These are phyloP conservation scores for Manis crassicaudata DNA, from an alignment of 2,797 vertebrate species.

Conservation along the genomic window DNA sequence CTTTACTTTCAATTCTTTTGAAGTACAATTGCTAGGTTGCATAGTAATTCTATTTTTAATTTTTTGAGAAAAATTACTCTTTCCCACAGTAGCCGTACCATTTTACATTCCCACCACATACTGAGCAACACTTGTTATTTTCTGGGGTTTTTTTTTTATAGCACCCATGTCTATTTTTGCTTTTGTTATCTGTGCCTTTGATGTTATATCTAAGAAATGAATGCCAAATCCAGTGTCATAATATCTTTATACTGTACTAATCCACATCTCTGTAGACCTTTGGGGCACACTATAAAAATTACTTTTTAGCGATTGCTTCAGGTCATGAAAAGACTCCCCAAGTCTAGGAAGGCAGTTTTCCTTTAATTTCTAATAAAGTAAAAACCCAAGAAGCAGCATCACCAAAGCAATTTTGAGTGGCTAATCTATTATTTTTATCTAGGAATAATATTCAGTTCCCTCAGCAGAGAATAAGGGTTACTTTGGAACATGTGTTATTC, in stretches of 20 bases:
- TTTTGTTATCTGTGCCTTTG: not conserved
- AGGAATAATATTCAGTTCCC: not conserved
- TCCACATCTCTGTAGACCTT: not conserved
- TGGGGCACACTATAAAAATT: not conserved
- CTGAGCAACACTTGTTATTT: not conserved
- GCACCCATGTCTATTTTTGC: not conserved
- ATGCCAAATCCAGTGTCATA: not conserved
- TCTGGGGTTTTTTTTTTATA: not conserved
- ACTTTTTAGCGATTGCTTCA: not conserved
- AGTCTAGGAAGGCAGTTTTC: not conserved
- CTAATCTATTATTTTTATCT: constrained; percentile 25
- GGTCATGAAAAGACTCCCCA: not conserved
- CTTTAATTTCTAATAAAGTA: not conserved
- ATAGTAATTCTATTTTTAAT: not conserved
- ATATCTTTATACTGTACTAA: not conserved
- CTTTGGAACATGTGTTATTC: not conserved
- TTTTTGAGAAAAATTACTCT: not conserved
- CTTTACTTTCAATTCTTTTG: not conserved
- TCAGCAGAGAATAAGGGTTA: not conserved
- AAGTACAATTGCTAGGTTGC: not conserved
- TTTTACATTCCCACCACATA: not conserved
- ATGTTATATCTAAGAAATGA: not conserved
- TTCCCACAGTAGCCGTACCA: not conserved
- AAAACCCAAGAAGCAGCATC: not conserved
- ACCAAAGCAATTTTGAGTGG: not conserved